Evolutionary conservation across 2,888 invertebrate genomes (phyloP), one percentile per base, ranked within the genome.

Genomic region (Apodemia mormo): DNA sequence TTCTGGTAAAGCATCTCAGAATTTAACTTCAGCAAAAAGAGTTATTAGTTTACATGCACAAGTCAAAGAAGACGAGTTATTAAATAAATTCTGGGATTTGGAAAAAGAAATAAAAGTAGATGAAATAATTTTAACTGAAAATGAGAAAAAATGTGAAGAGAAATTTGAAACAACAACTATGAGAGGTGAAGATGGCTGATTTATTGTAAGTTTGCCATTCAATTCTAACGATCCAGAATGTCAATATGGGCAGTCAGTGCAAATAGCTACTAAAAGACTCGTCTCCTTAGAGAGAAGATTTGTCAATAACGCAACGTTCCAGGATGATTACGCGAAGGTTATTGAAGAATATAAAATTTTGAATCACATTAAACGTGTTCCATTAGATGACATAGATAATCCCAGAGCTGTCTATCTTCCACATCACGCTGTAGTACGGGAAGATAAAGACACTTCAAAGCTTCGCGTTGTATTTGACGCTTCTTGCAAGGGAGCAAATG

Each of bases 141-240:
- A 56, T 12, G 72, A 73, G 49, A 61, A 70, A 65, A 22, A 37
- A 54, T 73, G 71, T 70, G 69, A 73, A 43, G 66, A 73, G 6
- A 52, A 71, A 10, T 72, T 65, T 52, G 68, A 74, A n/a, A 1
- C 29, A 52, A 72, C 72, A 22, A 73, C 73, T 10, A 29, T 65
- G 10, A 70, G 75, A 66, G 65, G 71, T 64, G 67, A 71, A 22
- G 68, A 74, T 8, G 75, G 75, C 10, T 66, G 71, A 58, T 70
- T 68, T 37, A 61, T 72, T 29, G 75, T 75, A 7, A 68, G 64
- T n/a, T n/a, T n/a, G n/a, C n/a, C n/a, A n/a, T n/a, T n/a, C n/a
- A n/a, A n/a, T n/a, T n/a, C n/a, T n/a, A 43, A 69, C 5, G 68
- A 75, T 66, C 73, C 74, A 65, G 30, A 71, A 37, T 70, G 73